A percentile compares a stretch with the other conserved stretches of the same genome.
phyloP scores from a whole-genome alignment of 2,113 vertebrate species.

The Apaloderma vittatum region DNA sequence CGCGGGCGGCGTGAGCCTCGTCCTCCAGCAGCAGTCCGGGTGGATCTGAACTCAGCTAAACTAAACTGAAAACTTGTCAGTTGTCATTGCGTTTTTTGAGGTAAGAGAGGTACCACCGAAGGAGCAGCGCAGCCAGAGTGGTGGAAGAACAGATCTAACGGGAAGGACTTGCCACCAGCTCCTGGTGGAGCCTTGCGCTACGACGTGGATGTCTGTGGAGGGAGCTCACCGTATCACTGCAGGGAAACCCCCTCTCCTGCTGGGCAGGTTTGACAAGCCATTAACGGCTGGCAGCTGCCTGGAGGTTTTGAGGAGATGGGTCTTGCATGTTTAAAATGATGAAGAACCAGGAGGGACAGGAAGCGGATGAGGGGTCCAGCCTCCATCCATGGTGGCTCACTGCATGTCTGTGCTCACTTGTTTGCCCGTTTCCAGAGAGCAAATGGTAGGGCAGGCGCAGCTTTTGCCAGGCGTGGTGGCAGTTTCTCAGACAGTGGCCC shows the following conservation, averaged over 20 bases:
- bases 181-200: too few species aligned
- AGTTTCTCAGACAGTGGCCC: not conserved
- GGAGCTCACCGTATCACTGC: fast-evolving
- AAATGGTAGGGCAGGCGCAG: not conserved
- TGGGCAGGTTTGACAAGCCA: not conserved
- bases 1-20: too few species aligned
- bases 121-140: not conserved
- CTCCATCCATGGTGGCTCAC: not conserved
- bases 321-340: not conserved
- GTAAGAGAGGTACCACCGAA: too few species aligned
- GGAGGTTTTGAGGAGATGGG: not conserved
- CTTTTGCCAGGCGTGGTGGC: not conserved
- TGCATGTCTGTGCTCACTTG: not conserved
- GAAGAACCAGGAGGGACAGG: not conserved
- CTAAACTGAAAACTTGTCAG: too few species aligned
- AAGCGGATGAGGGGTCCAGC: not conserved
- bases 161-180: too few species aligned
- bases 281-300: not conserved
- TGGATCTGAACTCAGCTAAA: too few species aligned
- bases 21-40: too few species aligned
- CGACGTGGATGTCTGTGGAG: fast-evolving
- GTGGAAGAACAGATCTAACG: too few species aligned
- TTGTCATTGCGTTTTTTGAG: too few species aligned
- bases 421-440: not conserved
- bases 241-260: too few species aligned